A percentile compares a stretch with the other conserved stretches of the same genome.
phyloP scores from a whole-genome alignment of 2,797 vertebrate species.

The Catamblyrhynchus diadema region DNA sequence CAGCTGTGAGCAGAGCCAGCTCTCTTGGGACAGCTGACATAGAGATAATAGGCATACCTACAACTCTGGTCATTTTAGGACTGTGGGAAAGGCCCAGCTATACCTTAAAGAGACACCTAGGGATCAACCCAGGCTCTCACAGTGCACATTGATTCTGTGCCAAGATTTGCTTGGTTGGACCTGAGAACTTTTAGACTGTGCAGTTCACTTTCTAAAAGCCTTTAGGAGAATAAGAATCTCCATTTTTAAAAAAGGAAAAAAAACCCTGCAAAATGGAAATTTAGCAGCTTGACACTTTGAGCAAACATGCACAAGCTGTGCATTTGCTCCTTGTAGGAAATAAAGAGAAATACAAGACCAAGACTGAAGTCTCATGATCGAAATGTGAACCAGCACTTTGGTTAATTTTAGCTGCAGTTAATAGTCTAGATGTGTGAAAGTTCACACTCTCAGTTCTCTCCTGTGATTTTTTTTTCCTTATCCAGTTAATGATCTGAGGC shows the following conservation, averaged over 20 bases:
- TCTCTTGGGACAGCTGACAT: not conserved
- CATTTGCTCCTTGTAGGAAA: not conserved
- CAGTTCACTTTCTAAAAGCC: not conserved
- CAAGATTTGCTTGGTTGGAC: not conserved
- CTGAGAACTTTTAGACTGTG: not conserved
- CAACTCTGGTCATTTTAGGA: not conserved
- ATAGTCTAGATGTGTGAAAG: conserved; percentile 22
- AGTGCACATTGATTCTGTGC: not conserved
- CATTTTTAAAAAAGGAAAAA: not conserved
- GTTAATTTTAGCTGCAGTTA: conserved; percentile 45
- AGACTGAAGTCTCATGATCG: not conserved
- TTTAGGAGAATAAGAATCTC: not conserved
- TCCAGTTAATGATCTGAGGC: not conserved
- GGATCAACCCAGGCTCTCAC: not conserved
- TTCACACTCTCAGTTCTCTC: conserved; percentile 14
- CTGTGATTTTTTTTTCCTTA: not conserved
- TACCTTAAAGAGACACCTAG: not conserved
- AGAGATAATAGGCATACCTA: not conserved
- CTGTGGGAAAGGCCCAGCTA: not conserved
- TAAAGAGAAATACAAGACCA: not conserved
- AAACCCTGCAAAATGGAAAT: not conserved
- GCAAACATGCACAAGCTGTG: not conserved
- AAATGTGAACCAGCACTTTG: conserved; percentile 18
- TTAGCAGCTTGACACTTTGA: not conserved
- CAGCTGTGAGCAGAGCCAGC: not conserved